A percentile compares a stretch with the other conserved stretches of the same genome.
Evolutionary conservation across 2,113 vertebrate species (phyloP).

Genomic region (Lophotis ruficrista): DNA sequence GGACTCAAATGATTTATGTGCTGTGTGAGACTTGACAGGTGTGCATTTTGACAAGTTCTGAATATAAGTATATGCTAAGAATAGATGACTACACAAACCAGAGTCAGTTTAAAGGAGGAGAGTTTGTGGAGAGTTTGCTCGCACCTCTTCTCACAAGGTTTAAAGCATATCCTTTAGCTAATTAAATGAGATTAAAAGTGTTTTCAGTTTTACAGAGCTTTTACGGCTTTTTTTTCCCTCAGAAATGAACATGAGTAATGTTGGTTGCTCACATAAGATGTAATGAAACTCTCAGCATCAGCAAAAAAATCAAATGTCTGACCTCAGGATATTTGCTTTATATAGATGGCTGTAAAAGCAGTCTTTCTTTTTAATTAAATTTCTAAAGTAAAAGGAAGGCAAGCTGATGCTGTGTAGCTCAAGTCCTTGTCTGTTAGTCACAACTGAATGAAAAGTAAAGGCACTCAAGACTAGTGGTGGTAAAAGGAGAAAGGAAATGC

Average conservation of each 20-base stretch:
- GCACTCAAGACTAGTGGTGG: background rate
- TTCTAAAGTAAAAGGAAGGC: background rate
- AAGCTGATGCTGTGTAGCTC: background rate
- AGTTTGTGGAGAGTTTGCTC: background rate
- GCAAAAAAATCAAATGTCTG: background rate
- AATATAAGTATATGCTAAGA: background rate
- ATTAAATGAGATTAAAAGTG: background rate
- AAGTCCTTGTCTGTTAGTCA: background rate
- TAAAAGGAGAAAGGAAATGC: background rate
- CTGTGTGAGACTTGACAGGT: background rate
- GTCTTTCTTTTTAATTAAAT: background rate
- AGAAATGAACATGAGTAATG: background rate
- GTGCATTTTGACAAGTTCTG: background rate
- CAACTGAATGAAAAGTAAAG: background rate
- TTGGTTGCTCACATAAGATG: background rate
- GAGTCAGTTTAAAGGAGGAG: background rate
- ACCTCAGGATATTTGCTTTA: background rate
- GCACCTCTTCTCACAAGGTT: background rate
- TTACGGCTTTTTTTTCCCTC: background rate
- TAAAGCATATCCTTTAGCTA: background rate
- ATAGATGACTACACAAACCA: background rate
- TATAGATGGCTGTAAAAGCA: background rate
- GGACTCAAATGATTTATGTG: background rate
- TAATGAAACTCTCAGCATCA: background rate
- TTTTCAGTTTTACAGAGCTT: background rate